These are phyloP conservation scores for Steinernema hermaphroditum DNA, from an alignment of 2,888 invertebrate genomes.

Conservation along the genomic window DNA sequence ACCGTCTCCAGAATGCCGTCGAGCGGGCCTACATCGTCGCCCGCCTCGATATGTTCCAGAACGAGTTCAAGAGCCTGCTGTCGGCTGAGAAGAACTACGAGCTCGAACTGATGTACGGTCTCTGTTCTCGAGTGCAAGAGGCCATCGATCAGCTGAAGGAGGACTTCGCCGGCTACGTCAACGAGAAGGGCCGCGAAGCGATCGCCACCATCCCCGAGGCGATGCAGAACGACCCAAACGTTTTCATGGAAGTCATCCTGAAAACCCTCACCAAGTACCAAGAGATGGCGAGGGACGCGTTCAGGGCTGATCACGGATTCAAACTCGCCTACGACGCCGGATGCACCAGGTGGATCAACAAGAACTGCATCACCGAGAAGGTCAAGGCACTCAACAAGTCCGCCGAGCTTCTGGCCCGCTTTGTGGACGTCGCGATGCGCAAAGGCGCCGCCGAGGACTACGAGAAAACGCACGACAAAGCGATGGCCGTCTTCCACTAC, in stretches of 20 bases:
- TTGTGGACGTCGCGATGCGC: background rate
- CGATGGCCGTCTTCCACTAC: background rate
- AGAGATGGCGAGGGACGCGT: background rate
- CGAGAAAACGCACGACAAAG: background rate
- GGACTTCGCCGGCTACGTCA: background rate
- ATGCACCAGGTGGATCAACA: background rate
- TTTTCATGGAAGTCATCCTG: background rate
- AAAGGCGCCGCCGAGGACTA: constrained; percentile 5
- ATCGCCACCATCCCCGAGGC: background rate
- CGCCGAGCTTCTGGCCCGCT: constrained; percentile 10
- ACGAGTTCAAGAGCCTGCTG: background rate
- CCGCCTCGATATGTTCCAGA: constrained; percentile 16
- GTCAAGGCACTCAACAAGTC: background rate
- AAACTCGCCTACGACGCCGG: background rate
- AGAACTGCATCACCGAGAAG: background rate
- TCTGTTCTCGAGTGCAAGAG: background rate
- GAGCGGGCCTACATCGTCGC: constrained; percentile 17
- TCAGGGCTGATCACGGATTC: background rate
- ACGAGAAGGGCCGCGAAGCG: background rate
- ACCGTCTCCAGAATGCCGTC: background rate
- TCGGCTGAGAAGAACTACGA: background rate
- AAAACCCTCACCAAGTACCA: background rate
- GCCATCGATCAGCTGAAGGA: background rate
- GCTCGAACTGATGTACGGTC: background rate
- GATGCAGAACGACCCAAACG: background rate